Percentiles rank a stretch among this genome's conserved stretches.
These are phyloP conservation scores for Nephrotoma flavescens DNA, from an alignment of 2,888 invertebrate species.

Conservation along the genomic window DNA sequence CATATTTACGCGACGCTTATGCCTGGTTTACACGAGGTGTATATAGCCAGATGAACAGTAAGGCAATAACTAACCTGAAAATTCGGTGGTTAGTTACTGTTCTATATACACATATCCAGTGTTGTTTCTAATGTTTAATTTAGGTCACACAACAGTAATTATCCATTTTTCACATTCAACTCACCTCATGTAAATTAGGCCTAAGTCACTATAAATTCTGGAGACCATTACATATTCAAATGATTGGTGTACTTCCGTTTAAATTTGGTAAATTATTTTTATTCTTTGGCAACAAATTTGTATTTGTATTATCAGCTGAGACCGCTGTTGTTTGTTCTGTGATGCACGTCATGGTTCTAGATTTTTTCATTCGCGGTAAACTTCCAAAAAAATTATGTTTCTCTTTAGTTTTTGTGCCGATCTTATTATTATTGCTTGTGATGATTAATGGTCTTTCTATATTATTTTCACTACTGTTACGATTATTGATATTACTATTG, in stretches of 20 bases:
- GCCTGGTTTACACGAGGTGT: too few relatives aligned
- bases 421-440: neutral
- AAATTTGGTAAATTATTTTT: neutral
- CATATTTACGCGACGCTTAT: neutral
- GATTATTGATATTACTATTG: neutral
- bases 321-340: constrained; percentile 3
- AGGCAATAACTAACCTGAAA: too few relatives aligned
- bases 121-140: too few relatives aligned
- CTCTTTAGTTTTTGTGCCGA: constrained; percentile 11
- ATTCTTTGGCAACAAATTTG: neutral
- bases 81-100: too few relatives aligned
- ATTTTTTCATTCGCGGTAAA: constrained; percentile 16
- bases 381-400: constrained; percentile 18
- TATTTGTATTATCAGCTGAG: neutral
- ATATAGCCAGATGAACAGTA: too few relatives aligned
- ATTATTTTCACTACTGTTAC: neutral
- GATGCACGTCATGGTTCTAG: constrained; percentile 12
- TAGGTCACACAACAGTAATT: too few relatives aligned
- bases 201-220: neutral
- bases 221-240: neutral
- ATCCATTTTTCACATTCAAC: too few relatives aligned
- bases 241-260: neutral
- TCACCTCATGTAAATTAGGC: neutral
- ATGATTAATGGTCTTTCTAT: neutral
- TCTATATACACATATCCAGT: too few relatives aligned